A percentile compares a stretch with the other conserved stretches of the same genome.
phyloP scores from a whole-genome alignment of 2,113 vertebrate species.

The Eretmochelys imbricata region DNA sequence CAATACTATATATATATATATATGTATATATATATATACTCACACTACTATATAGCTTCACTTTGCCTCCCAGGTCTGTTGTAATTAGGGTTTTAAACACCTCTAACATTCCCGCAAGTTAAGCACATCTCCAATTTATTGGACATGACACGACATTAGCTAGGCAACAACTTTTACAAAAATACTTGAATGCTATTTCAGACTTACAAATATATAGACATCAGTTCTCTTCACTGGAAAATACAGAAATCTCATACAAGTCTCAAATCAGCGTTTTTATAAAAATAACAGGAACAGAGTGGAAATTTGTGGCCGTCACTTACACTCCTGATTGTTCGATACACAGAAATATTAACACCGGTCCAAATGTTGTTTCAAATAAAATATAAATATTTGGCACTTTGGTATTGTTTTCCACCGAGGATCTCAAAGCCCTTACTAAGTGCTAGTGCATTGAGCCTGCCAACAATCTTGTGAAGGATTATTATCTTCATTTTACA shows the following conservation, averaged over 20 bases:
- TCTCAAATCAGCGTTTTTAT: neutral
- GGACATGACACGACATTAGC: neutral
- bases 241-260: conserved; percentile 32
- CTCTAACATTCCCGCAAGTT: neutral
- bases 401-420: neutral
- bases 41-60: fast-evolving
- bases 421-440: neutral
- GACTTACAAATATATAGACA: conserved; percentile 53
- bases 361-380: neutral
- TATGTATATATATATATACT: too few relatives aligned
- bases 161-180: conserved; percentile 42
- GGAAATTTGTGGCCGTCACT: neutral
- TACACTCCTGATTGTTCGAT: neutral
- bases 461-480: neutral
- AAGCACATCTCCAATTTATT: conserved; percentile 49
- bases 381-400: neutral
- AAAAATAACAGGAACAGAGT: neutral
- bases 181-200: conserved; percentile 44
- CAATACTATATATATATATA: too few relatives aligned
- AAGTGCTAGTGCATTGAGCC: neutral
- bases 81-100: neutral
- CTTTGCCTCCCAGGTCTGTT: neutral
- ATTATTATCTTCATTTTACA: neutral
- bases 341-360: neutral
- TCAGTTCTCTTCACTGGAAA: neutral